Evolutionary conservation across 1,140 invertebrate genomes (phyloP), one percentile per base, ranked within the genome.

Genomic region (Pseudoatta argentina): DNA sequence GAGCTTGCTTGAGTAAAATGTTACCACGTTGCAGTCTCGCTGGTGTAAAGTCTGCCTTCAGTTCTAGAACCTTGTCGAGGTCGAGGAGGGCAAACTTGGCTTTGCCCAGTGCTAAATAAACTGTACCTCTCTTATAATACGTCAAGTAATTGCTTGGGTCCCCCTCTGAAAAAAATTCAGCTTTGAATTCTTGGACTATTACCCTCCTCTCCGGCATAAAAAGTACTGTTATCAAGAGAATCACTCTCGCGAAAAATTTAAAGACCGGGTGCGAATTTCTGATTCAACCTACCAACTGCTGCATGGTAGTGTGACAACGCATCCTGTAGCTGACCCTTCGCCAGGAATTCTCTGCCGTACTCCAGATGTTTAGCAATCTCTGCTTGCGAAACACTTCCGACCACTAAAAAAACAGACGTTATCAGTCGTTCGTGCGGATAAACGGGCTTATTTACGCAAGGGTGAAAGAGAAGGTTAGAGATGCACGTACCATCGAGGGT

Each of bases 261-360:
- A 27, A 67, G 6, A 55, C n/a, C 77, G 24, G 14, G 16, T 6
- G 16, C 14, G 3, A 27, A 21, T 69, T 51, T 8, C 1, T 4
- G 30, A 57, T 24, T 82, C 18, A 18, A 93, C 97, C 96, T 95
- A 99, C 98, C 98, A 92, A 99, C 98, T 90, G 99, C 99, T 79
- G 98, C 98, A 96, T 99, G 99, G 96, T 99, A 99, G 94, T 99
- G 99, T 67, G 98, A 98, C 39, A 99, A 95, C 0, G 99, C 99
- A 96, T 99, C 99, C 67, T 98, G 97, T 72, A 99, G 96, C 94
- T 99, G 98, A 64, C 99, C 99, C 89, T 97, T 97, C 8, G 98
- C 97, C 88, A 99, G 95, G 93, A 99, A 97, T 91, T 98, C 97
- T 94, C 97, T 98, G 1, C 99, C 99, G 94, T 99, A 96, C 94